phyloP scores from a whole-genome alignment of 1,140 invertebrate species.

The Meloidogyne floridensis region DNA sequence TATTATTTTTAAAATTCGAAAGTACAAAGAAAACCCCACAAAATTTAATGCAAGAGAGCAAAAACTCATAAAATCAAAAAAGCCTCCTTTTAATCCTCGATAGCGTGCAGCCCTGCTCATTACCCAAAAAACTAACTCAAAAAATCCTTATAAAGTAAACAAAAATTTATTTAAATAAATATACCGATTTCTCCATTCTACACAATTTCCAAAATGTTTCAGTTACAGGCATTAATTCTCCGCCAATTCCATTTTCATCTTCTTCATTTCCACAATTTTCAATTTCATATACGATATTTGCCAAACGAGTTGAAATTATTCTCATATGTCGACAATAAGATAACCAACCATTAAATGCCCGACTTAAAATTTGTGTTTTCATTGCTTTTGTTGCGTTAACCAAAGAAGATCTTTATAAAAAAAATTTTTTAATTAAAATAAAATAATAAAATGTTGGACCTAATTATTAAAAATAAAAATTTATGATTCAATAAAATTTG shows the following conservation, averaged over 20 bases:
- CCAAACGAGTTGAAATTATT: slow-evolving; percentile 85
- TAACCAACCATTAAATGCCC: slow-evolving; percentile 92
- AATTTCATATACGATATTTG: slow-evolving; percentile 75
- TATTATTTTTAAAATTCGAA: no score
- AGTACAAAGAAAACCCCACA: no score
- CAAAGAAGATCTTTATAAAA: slow-evolving; percentile 50
- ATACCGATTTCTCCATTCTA: slow-evolving; percentile 49
- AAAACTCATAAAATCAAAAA: no score
- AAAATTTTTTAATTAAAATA: background rate
- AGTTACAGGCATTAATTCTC: slow-evolving; percentile 46
- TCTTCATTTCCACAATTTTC: background rate
- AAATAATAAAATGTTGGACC: no score
- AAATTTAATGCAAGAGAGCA: no score
- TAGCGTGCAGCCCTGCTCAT: no score
- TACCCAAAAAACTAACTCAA: no score
- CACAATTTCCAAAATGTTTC: slow-evolving; percentile 55
- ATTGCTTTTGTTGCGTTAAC: slow-evolving; percentile 84
- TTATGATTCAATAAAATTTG: no score
- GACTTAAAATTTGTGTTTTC: slow-evolving; percentile 87
- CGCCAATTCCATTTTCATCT: background rate
- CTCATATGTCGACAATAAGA: slow-evolving; percentile 87
- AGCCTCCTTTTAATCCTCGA: no score
- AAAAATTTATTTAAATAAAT: no score
- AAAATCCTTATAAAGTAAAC: background rate
- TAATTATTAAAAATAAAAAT: no score